Percentiles rank a stretch among this genome's conserved stretches.
phyloP scores from a whole-genome alignment of 2,888 invertebrate species.

The Brachynemurus nebulosus region DNA sequence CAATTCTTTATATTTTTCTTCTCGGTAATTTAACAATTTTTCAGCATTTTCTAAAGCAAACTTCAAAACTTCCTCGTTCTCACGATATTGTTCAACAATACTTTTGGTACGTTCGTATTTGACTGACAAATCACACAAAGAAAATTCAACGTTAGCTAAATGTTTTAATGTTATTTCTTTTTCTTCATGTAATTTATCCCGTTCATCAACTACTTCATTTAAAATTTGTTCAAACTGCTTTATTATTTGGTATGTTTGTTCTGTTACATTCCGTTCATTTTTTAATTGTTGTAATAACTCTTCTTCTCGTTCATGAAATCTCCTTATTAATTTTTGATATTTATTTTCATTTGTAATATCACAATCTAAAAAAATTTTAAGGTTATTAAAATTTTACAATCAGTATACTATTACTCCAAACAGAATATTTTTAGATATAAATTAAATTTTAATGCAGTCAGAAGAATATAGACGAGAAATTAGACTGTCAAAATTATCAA shows the following conservation, averaged over 20 bases:
- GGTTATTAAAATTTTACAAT: too few relatives aligned
- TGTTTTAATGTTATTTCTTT: conserved; percentile 21
- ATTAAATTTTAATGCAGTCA: too few relatives aligned
- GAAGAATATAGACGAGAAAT: too few relatives aligned
- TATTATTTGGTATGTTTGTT: conserved; percentile 15
- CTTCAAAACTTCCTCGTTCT: conserved; percentile 24
- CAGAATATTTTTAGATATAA: too few relatives aligned
- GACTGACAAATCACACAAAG: conserved; percentile 25
- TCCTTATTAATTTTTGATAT: neutral
- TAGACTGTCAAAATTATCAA: too few relatives aligned
- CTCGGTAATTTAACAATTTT: conserved; percentile 18
- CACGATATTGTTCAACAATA: conserved; percentile 23
- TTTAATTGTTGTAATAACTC: neutral
- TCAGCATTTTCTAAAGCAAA: conserved; percentile 22
- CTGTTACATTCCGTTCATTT: neutral
- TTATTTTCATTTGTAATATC: neutral
- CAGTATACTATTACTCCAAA: too few relatives aligned
- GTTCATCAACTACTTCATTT: conserved; percentile 22
- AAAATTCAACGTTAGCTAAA: conserved; percentile 24
- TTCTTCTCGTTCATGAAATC: neutral
- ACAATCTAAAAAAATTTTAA: too few relatives aligned
- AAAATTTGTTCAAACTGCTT: conserved; percentile 25
- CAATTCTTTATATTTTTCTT: conserved; percentile 21
- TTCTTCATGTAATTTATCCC: conserved; percentile 21
- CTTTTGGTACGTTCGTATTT: conserved; percentile 26